Evolutionary conservation across 2,888 invertebrate genomes (phyloP), one percentile per base, ranked within the genome.

Genomic region (Eupelmus urozonus): DNA sequence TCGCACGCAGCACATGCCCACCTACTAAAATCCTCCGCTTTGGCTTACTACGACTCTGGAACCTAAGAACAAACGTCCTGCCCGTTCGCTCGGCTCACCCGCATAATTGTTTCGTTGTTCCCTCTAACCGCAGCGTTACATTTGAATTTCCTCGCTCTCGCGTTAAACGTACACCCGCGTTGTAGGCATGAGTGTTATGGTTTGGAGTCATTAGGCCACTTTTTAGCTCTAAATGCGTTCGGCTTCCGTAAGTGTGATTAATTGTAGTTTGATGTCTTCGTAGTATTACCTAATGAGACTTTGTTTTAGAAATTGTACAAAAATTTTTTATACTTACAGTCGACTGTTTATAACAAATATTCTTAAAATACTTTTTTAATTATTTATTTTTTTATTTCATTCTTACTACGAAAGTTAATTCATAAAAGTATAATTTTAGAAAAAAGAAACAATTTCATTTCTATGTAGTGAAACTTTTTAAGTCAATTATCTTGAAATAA

Each of bases 91-190:
- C 11, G 69, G 11, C 23, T 25, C 25, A 18, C 51, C 65, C 45
- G 63, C 76, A 63, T 70, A 76, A 76, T 76, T 76, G 70, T 65
- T 71, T 70, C 40, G 57, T 65, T 57, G 57, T 70, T 70, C 42
- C 20, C 18, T 20, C 45, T 16, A 57, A 18, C 18, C 57, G 34
- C 16, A 13, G 59, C 70, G 65, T 67, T 67, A 75, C 65, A 76
- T 70, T 65, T 18, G 23, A 71, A 71, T 71, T 71, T 71, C 51
- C 57, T 65, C 62, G 65, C 25, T 70, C 34, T 51, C n/a, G 74
- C 34, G 45, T 63, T 29, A 62, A 63, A 63, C 13, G n/a, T n/a
- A 60, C 13, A 25, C 1, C 23, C 29, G 29, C 9, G 1, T 66
- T 51, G 1, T 40, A 27, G 25, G 40, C 34, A 11, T 29, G 34